A percentile compares a stretch with the other conserved stretches of the same genome.
Conservation (phyloP, 2,888 invertebrate species). For the Lagria hirta region DNA sequence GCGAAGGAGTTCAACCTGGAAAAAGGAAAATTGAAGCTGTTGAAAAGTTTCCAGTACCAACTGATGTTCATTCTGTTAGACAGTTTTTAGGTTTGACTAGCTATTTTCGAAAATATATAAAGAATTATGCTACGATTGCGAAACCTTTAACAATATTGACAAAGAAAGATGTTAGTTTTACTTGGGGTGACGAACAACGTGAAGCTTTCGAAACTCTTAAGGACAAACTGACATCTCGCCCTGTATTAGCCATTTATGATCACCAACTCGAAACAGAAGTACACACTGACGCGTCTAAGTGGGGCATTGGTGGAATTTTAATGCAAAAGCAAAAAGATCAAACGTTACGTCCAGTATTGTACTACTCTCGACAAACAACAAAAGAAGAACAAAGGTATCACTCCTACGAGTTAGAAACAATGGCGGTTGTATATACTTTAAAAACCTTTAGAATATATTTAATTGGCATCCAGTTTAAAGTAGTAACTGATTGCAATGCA, state of each 20-base stretch:
- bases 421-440: conserved; percentile 15
- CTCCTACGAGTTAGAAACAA: conserved; percentile 25
- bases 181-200: conserved; percentile 13
- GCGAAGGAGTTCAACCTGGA: conserved; percentile 25
- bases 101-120: conserved; percentile 32
- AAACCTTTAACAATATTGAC: conserved; percentile 33
- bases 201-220: conserved; percentile 14
- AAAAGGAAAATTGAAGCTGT: conserved; percentile 30
- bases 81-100: conserved; percentile 28
- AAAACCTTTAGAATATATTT: conserved; percentile 4
- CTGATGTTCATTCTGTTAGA: conserved; percentile 26
- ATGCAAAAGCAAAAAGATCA: conserved; percentile 34
- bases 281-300: conserved; percentile 36
- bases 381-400: conserved; percentile 18
- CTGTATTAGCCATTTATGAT: conserved; percentile 12
- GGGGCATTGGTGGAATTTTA: conserved; percentile 35
- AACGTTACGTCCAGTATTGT: conserved; percentile 34
- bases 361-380: conserved; percentile 29
- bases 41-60: conserved; percentile 37
- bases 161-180: conserved; percentile 30
- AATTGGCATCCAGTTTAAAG: conserved; percentile 5
- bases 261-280: conserved; percentile 29
- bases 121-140: conserved; percentile 32
- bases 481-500: conserved; percentile 25
- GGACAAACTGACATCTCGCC: conserved; percentile 6